phyloP scores from a whole-genome alignment of 92 coral and sea anemone species.

The Porites lobata region DNA sequence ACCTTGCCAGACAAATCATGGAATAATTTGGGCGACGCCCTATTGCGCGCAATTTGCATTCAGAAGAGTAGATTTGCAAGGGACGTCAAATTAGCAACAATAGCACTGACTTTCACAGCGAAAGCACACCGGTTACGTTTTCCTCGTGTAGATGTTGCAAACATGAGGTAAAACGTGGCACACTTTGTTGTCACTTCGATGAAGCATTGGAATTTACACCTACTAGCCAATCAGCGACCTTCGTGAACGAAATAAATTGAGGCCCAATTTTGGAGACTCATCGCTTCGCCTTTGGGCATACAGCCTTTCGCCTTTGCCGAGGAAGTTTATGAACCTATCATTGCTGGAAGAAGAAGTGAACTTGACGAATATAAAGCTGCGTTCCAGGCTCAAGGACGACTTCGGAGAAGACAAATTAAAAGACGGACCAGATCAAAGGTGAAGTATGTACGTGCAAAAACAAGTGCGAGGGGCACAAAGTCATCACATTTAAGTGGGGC shows the following conservation, averaged over 20 bases:
- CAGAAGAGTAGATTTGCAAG: background rate
- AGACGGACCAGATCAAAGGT: background rate
- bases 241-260: background rate
- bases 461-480: slow-evolving; percentile 3
- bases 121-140: background rate
- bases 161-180: too few relatives aligned
- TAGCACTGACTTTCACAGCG: background rate
- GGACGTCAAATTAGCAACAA: background rate
- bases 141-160: too few relatives aligned
- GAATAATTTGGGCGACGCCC: background rate
- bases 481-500: background rate
- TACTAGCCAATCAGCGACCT: too few relatives aligned
- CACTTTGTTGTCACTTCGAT: too few relatives aligned
- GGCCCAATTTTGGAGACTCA: background rate
- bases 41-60: slow-evolving; percentile 4
- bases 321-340: background rate
- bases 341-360: background rate
- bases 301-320: background rate
- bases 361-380: too few relatives aligned
- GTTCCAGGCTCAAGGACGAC: too few relatives aligned
- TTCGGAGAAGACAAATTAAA: too few relatives aligned
- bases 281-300: background rate
- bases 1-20: too few relatives aligned
- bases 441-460: slow-evolving; percentile 1
- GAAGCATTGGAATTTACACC: too few relatives aligned